Conservation (phyloP, 2,888 invertebrate species). For the Nymphalis c-album region DNA sequence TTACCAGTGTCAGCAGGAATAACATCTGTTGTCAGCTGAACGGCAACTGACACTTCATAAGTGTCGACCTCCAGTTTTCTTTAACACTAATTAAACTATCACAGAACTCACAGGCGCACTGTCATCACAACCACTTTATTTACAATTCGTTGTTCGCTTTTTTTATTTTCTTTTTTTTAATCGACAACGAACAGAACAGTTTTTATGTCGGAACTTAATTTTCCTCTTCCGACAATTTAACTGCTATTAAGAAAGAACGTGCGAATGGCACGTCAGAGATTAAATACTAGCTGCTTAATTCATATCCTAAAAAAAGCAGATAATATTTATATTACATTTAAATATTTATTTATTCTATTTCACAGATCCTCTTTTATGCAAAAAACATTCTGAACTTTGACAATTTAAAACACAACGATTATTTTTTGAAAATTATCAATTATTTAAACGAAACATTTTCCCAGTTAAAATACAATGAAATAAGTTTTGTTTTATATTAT, state of each 20-base stretch:
- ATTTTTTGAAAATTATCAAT: too few species aligned
- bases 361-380: background rate
- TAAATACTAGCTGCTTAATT: constrained; percentile 11
- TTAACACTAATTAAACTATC: constrained; percentile 38
- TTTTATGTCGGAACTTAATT: constrained; percentile 25
- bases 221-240: constrained; percentile 32
- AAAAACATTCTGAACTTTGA: too few species aligned
- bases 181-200: constrained; percentile 26
- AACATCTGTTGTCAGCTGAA: constrained; percentile 81
- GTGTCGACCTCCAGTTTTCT: constrained; percentile 79
- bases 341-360: too few species aligned
- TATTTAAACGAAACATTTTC: too few species aligned
- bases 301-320: background rate
- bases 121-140: constrained; percentile 30
- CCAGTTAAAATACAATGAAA: too few species aligned
- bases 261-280: constrained; percentile 15
- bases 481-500: too few species aligned
- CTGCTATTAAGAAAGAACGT: constrained; percentile 18
- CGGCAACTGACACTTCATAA: constrained; percentile 79
- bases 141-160: constrained; percentile 23
- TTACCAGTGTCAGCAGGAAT: constrained; percentile 73
- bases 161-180: constrained; percentile 25
- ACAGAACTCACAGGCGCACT: constrained; percentile 33
- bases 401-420: too few species aligned
- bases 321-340: too few species aligned